Base-by-base conservation (phyloP, 2,888 invertebrate genomes). In the Lissocephala sabroskyi region DNA sequence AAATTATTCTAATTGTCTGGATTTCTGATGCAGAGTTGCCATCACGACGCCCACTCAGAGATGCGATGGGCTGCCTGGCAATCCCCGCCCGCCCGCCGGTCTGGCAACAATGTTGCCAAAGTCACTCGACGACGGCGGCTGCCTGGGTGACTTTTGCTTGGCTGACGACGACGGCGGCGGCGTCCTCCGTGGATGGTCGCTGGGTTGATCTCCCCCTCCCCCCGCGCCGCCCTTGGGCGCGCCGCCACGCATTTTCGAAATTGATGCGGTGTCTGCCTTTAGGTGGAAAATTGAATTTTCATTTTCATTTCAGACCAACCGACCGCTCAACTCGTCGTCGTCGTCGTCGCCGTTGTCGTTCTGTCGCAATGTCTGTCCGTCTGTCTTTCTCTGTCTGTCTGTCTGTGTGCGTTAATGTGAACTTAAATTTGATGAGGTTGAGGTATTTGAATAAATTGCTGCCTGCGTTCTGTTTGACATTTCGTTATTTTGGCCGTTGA, bases 191-290 rank as follows among this genome's bases (percentile, higher is more conserved):
- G 13, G 35, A 13, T 16, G 35, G 13, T 13, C 14, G 10, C 35
- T 35, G 13, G 13, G 10, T 35, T 13, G 16, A 14, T 41, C 10
- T 11, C 13, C 7, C 41, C 17, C 16, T 32, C 18, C 30, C 5
- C 30, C 30, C 43, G 45, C 44, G 48, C 46, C 28, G 39, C 29
- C n/a, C 9, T 26, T 52, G 33, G 13, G 35, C 43, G 23, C 56
- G 26, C 33, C 33, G 49, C 33, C 45, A 65, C 53, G 74, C 65
- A 71, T 71, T 76, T 68, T 62, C 59, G 77, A 61, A 79, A 79
- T 79, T 68, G 81, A 81, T 80, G 79, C 68, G 79, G 68, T 79
- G 79, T 74, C 64, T 79, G 74, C 65, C 67, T 65, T 80, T 79
- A 64, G 75, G 65, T 71, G 60, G 70, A 79, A 78, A 80, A 78